Base-by-base conservation (phyloP, 2,888 invertebrate genomes). In the Dasysyrphus tricinctus region DNA sequence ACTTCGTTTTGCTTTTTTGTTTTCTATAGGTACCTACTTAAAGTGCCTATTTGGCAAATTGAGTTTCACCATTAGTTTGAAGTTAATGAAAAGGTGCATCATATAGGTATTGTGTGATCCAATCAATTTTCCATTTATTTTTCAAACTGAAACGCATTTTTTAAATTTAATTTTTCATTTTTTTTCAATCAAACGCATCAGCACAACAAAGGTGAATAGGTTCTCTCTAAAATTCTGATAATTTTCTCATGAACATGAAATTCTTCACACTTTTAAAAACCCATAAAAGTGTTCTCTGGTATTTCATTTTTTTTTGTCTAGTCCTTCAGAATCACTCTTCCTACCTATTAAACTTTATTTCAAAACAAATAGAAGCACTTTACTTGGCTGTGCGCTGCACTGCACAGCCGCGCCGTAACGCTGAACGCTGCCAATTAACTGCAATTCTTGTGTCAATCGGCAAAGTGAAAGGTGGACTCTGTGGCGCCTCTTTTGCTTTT, bases 391-490 rank as follows among this genome's bases (percentile, higher is more conserved):
- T 6, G 6, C 34, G 7, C 3, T 2, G 8, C 8, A n/a, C n/a
- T n/a, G n/a, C n/a, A n/a, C n/a, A n/a, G 57, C 19, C 16, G 37
- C 39, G 3, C 47, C 19, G 34, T 49, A 49, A 34, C 59, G 86
- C 72, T 16, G 5, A 47, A 56, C 73, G 47, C 57, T 82, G 86
- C 78, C 86, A 86, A 86, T 86, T 86, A 82, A 82, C 11, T 79
- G 47, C 82, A 82, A 86, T 86, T 86, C 86, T 86, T 54, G 78
- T 82, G 86, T 86, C 86, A 86, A 86, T 86, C 75, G 39, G 29
- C 70, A 34, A 78, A 82, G 82, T 79, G 75, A 82, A 86, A 86
- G 86, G 86, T 78, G 78, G 86, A 86, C 86, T 79, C 65, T 65
- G 75, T 86, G 86, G 86, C 82, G 86, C 86, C 86, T 79, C 14